Conservation (phyloP, 92 coral and sea anemone genomes). For the Siderastrea radians region DNA sequence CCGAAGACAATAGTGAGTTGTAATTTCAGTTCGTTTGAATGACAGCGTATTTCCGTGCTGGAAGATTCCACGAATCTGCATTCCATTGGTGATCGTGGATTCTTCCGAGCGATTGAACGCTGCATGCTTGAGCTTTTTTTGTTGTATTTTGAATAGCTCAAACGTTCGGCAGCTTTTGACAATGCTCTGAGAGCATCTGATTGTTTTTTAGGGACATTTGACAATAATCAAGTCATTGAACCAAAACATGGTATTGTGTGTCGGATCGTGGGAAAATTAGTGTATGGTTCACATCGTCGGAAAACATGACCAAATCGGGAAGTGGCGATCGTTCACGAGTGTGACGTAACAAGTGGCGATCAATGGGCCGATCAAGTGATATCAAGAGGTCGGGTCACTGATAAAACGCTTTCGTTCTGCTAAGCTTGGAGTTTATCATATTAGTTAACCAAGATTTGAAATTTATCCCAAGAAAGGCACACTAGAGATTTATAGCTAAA, state of each 20-base stretch:
- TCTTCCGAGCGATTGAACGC: background rate
- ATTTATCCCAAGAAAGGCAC: constrained; percentile 5
- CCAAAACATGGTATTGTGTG: constrained; percentile 47
- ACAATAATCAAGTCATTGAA: constrained; percentile 39
- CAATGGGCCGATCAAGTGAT: constrained; percentile 36
- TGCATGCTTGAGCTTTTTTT: background rate
- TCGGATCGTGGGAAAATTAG: constrained; percentile 42
- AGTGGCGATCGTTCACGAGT: constrained; percentile 53
- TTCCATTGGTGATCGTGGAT: constrained; percentile 25
- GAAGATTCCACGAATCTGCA: constrained; percentile 60
- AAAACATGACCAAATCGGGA: constrained; percentile 83
- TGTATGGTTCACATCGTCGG: constrained; percentile 51
- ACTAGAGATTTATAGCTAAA: background rate
- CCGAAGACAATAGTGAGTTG: constrained; percentile 55
- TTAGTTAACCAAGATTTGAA: constrained; percentile 13
- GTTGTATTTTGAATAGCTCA: background rate
- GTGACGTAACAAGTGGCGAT: constrained; percentile 33
- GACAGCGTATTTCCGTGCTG: constrained; percentile 79
- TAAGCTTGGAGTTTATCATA: constrained; percentile 3
- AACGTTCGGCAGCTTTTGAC: constrained; percentile 42
- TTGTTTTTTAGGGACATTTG: background rate
- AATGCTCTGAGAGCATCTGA: constrained; percentile 8
- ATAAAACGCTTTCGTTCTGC: constrained; percentile 27
- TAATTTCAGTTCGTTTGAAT: constrained; percentile 67
- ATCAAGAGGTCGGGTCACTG: constrained; percentile 39